These are phyloP conservation scores for Zophobas morio DNA, from an alignment of 1,140 invertebrate species.

Conservation along the genomic window DNA sequence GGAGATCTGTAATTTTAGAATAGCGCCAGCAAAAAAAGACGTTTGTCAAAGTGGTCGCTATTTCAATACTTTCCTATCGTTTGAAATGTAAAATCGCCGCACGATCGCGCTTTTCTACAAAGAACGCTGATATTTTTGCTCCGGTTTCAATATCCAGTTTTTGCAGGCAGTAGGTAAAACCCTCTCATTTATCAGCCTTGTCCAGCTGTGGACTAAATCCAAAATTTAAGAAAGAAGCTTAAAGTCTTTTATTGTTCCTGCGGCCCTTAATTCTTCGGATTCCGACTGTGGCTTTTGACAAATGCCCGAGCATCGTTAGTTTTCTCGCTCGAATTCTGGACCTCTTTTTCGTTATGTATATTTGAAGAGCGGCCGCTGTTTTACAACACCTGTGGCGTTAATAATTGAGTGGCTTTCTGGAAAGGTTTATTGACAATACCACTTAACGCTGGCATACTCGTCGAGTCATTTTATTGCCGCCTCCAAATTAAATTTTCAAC, in stretches of 20 bases:
- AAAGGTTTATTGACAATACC: slow-evolving; percentile 39
- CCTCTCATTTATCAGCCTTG: no score
- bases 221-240: neutral
- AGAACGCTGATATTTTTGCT: no score
- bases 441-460: slow-evolving; percentile 20
- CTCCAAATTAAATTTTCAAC: slow-evolving; percentile 26
- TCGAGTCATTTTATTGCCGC: slow-evolving; percentile 13
- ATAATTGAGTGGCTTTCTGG: slow-evolving; percentile 33
- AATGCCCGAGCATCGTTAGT: neutral
- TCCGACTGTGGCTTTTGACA: slow-evolving; percentile 13
- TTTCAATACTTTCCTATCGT: no score
- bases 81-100: no score
- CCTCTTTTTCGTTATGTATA: slow-evolving; percentile 19
- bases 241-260: neutral
- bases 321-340: neutral
- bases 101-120: no score
- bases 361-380: slow-evolving; percentile 17
- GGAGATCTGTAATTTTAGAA: no score
- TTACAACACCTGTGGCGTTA: slow-evolving; percentile 39
- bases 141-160: no score
- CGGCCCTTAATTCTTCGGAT: no score
- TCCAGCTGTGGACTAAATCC: no score
- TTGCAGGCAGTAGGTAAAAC: no score
- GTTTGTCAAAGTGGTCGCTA: no score
- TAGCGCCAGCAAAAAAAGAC: no score